These are phyloP conservation scores for Wiebesia pumilae DNA, from an alignment of 1,140 invertebrate genomes.

Conservation along the genomic window DNA sequence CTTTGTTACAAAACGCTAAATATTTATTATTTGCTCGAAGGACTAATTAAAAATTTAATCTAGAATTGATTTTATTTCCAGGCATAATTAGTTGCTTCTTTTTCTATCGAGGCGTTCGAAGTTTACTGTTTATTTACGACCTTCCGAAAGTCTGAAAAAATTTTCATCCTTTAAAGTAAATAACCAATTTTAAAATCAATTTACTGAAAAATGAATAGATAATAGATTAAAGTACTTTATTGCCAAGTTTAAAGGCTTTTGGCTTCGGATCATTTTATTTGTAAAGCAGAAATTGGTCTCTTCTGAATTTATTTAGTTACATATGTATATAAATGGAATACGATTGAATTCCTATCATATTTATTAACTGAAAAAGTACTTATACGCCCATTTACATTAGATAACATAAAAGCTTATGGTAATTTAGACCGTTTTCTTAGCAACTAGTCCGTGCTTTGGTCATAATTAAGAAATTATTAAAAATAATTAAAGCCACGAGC, in stretches of 20 bases:
- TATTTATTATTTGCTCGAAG: not conserved
- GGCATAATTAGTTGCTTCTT: not conserved
- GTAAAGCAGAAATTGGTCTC: not conserved
- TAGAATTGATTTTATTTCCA: not conserved
- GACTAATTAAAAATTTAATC: not conserved
- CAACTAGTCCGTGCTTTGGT: not conserved
- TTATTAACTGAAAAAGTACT: conserved; percentile 11
- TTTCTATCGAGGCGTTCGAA: not conserved
- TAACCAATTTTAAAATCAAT: not conserved
- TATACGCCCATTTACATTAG: not conserved
- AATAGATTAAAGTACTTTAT: not conserved
- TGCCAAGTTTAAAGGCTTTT: not conserved
- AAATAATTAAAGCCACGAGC: not conserved
- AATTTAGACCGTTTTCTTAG: not conserved
- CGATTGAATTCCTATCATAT: not conserved
- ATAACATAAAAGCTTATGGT: conserved; percentile 18
- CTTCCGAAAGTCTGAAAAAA: not conserved
- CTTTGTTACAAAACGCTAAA: not conserved
- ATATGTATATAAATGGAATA: not conserved
- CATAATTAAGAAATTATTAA: not conserved
- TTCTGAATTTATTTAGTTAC: not conserved
- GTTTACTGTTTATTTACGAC: not conserved
- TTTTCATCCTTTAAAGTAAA: not conserved
- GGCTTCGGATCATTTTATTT: not conserved
- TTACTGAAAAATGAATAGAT: not conserved